Evolutionary conservation across 1,140 invertebrate genomes (phyloP), one percentile per base, ranked within the genome.

Genomic region (Aphaenogaster ashmeadi): DNA sequence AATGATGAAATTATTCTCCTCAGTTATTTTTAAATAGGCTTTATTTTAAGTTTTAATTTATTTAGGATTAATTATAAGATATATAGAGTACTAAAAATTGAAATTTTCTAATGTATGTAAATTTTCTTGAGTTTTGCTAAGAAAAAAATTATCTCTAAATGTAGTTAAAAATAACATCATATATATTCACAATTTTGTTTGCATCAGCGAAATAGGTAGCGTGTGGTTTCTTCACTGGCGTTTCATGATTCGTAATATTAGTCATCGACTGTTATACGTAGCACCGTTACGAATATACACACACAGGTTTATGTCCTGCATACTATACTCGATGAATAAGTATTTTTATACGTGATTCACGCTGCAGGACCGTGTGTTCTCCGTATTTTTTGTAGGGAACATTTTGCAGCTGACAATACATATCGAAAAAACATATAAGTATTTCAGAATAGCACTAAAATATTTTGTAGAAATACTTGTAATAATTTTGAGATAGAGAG

Each of bases 291-390:
- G 27, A 15, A 64, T 38, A 64, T 44, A 67, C 2, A 52, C 52
- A 80, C n/a, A 38, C 18, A 52, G 11, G 21, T 67, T 38, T 80
- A 18, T 38, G 15, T 67, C 11, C 13, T 7, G 15, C 56, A 6
- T 13, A 36, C 33, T 38, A n/a, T 60, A 33, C 36, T 80, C 27
- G 41, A 33, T 54, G 18, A 79, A 79, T 27, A 44, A 80, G 18
- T 80, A 80, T 80, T 80, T 79, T 67, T 80, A 54, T 67, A 54
- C 36, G 13, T 80, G 78, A 66, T 67, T 80, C 78, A 80, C 7
- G 15, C 33, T 8, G 13, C 47, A n/a, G 13, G 38, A n/a, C n/a
- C 13, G 36, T 36, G 44, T 67, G 4, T 33, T 15, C 44, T 41
- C n/a, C 6, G 3, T 8, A 5, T 33, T 27, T 38, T 52, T 9